phyloP scores from a whole-genome alignment of 2,113 vertebrate species.

The Hemiscyllium ocellatum region DNA sequence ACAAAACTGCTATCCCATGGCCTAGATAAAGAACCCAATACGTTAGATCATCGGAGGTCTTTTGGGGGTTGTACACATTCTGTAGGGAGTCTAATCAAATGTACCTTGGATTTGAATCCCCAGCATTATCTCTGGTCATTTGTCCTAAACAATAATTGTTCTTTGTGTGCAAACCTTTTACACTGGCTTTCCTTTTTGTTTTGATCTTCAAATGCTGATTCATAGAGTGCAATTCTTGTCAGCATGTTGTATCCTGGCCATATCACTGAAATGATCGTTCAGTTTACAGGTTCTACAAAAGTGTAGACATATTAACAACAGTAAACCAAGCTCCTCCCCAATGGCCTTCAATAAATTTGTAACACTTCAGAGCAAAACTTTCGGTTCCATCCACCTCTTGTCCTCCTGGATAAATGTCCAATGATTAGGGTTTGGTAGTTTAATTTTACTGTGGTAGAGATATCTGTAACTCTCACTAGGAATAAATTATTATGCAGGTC shows the following conservation, averaged over 20 bases:
- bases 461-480: no score
- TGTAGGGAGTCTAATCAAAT: no score
- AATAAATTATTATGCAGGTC: neutral
- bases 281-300: neutral
- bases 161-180: no score
- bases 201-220: neutral
- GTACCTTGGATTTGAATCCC: no score
- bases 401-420: neutral
- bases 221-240: neutral
- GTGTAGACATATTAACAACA: neutral
- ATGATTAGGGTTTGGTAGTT: no score
- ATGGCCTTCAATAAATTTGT: neutral
- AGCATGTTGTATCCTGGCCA: neutral
- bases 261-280: neutral
- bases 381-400: neutral
- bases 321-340: neutral
- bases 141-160: no score
- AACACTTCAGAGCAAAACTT: neutral
- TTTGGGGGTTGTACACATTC: no score
- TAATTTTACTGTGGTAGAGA: no score
- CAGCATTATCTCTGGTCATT: no score
- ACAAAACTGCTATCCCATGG: no score
- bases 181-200: neutral
- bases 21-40: no score
- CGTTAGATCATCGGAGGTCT: no score